Percentiles rank a stretch among this genome's conserved stretches.
phyloP scores from a whole-genome alignment of 1,140 invertebrate genomes.

The Leptinotarsa undecemlineata region DNA sequence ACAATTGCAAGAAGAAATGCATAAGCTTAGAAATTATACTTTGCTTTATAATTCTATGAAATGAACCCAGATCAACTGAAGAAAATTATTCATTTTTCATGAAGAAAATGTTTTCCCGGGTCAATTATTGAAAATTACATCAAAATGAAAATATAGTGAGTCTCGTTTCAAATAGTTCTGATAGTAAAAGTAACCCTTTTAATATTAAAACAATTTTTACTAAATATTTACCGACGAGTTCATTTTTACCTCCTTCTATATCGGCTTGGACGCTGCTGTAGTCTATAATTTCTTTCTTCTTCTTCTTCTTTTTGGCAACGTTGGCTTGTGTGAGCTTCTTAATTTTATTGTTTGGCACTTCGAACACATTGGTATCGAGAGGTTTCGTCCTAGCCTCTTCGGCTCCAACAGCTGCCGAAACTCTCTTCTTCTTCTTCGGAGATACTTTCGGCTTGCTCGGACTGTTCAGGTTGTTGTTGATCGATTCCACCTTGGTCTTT shows the following conservation, averaged over 20 bases:
- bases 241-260: slow-evolving; percentile 50
- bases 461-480: slow-evolving; percentile 55
- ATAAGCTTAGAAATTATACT: too few species aligned
- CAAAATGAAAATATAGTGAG: too few species aligned
- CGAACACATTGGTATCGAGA: slow-evolving; percentile 41
- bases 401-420: slow-evolving; percentile 46
- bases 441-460: slow-evolving; percentile 57
- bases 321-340: slow-evolving; percentile 54
- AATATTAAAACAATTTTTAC: not conserved
- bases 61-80: too few species aligned
- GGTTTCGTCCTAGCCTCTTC: slow-evolving; percentile 46
- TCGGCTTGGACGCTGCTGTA: slow-evolving; percentile 71
- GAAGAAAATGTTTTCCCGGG: too few species aligned
- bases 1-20: too few species aligned
- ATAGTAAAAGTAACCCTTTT: too few species aligned
- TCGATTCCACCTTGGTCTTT: slow-evolving; percentile 52
- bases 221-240: slow-evolving; percentile 36
- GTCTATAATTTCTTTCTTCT: slow-evolving; percentile 77
- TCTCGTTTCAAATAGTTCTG: too few species aligned
- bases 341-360: slow-evolving; percentile 49
- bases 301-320: slow-evolving; percentile 57
- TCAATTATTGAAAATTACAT: too few species aligned
- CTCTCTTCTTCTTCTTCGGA: slow-evolving; percentile 52
- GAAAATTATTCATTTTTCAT: too few species aligned
- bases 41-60: too few species aligned